Base-by-base conservation (phyloP, 2,888 invertebrate species). In the Eristalinus aeneus region DNA sequence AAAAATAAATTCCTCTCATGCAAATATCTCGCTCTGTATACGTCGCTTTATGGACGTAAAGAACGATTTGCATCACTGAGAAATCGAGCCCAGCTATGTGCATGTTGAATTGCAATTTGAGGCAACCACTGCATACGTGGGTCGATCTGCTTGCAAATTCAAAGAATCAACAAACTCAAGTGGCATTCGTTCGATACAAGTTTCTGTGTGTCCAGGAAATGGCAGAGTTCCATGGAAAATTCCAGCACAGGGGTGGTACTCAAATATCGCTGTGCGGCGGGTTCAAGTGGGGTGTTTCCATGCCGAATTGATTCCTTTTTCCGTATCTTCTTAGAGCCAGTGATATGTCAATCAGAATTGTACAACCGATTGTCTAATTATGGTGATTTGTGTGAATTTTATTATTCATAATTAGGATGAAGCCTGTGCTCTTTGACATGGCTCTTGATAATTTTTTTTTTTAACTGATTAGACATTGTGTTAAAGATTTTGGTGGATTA, bases 271-370 rank as follows among this genome's bases (percentile, higher is more conserved):
- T 53, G 31, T 32, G 32, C 1, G 16, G 32, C 32, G 27, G 16
- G 9, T 23, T 9, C 3, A 32, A 22, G n/a, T 10, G 27, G 12
- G 22, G 36, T 23, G n/a, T n/a, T 22, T 36, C 9, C 27, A 4
- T 1, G 20, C 6, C 4, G 11, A 10, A 56, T 56, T 27, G 56
- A 56, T 22, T 6, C 56, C 56, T 3, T 23, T 56, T 3, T 23
- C 5, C 22, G 2, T 56, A 12, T 23, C 46, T 16, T 8, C 16
- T 1, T 3, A 16, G 8, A 8, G n/a, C 32, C 11, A 36, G 27
- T 56, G 73, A 64, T 73, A 73, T 12, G 73, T 27, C 58, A 65
- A 65, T 74, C 65, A 58, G 36, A n/a, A 2, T 11, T 27, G 3
- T n/a, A 53, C 10, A 54, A 8, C 56, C 9, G 12, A 12, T 22